Percentiles rank a stretch among this genome's conserved stretches.
phyloP scores from a whole-genome alignment of 2,888 invertebrate genomes.

The Trilocha varians region DNA sequence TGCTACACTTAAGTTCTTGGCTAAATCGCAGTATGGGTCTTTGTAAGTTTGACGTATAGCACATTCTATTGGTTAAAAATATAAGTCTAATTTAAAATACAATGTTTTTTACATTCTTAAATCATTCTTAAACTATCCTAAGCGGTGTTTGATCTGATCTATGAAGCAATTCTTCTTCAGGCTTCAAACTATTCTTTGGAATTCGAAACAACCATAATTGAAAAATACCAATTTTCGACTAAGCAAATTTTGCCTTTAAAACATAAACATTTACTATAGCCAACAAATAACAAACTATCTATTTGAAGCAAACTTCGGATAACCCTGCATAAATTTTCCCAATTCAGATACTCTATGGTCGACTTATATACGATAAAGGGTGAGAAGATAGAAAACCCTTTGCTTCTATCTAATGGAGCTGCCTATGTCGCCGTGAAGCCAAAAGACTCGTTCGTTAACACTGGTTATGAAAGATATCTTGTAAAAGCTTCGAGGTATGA shows the following conservation, averaged over 20 bases:
- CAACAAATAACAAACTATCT: background rate
- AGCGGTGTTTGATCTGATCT: too few relatives aligned
- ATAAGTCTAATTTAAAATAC: too few relatives aligned
- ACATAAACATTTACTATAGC: background rate
- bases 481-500: conserved; percentile 47
- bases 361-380: conserved; percentile 46
- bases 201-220: too few relatives aligned
- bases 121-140: too few relatives aligned
- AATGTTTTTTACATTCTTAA: too few relatives aligned
- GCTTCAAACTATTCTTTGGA: too few relatives aligned
- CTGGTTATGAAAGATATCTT: conserved; percentile 54
- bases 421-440: conserved; percentile 50
- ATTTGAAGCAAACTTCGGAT: too few relatives aligned
- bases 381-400: conserved; percentile 29
- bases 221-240: too few relatives aligned
- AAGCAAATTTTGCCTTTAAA: too few relatives aligned
- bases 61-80: too few relatives aligned
- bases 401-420: conserved; percentile 34
- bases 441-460: conserved; percentile 35
- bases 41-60: conserved; percentile 33
- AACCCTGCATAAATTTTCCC: conserved; percentile 6
- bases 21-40: conserved; percentile 42
- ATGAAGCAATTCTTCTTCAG: too few relatives aligned
- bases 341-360: conserved; percentile 37
- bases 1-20: conserved; percentile 32